Base-by-base conservation (phyloP, 1,140 invertebrate species). In the Drosophila insularis region DNA sequence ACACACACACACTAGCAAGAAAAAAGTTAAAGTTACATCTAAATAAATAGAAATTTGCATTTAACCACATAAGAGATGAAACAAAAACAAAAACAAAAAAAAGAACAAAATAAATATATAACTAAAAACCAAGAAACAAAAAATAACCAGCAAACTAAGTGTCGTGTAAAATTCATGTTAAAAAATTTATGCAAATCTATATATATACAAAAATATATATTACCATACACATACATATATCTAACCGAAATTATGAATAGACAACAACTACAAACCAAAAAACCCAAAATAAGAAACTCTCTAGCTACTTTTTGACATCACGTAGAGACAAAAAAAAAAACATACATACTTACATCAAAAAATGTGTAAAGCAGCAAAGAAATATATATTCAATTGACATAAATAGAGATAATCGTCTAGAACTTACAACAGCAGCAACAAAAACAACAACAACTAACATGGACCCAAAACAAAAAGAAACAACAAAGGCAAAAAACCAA, bases 81-180 rank as follows among this genome's bases (percentile, higher is more conserved):
- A n/a, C n/a, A n/a, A n/a, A n/a, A n/a, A n/a, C n/a, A 35, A 53
- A 63, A 63, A 59, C 43, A 13, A 11, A 71, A 60, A 59, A 50
- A 39, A 50, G 6, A 50, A 61, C 32, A 50, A 59, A 31, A 14
- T 27, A 58, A 65, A 62, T 43, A 40, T 63, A 61, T 53, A 67
- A 86, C 70, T 43, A 68, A 81, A 55, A 67, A 86, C 68, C 43
- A 68, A 81, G 55, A 23, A 27, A 27, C 27, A 27, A 27, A 62
- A 76, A 81, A 72, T 80, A 80, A 80, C 72, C 78, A 77, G 46
- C 69, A 81, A 81, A 82, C 75, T 86, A 86, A 86, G 77, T 87
- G 81, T 86, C 81, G 81, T 86, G 81, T 86, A 87, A 82, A 82
- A 79, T 81, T 74, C 82, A 87, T 86, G 81, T 86, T 81, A 71